phyloP scores from a whole-genome alignment of 2,113 vertebrate genomes.

The Ginglymostoma cirratum region DNA sequence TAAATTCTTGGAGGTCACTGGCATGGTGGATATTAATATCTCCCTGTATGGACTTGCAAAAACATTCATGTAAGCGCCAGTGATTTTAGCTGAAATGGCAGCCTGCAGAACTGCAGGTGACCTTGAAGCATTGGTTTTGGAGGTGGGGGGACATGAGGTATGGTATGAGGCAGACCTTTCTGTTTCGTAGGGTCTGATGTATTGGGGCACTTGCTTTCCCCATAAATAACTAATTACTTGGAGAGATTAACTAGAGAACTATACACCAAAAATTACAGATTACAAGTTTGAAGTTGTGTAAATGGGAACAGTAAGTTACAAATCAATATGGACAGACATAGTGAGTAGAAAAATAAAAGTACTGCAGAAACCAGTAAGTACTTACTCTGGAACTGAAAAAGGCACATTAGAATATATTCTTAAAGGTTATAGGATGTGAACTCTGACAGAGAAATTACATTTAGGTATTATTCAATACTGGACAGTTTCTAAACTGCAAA shows the following conservation, averaged over 20 bases:
- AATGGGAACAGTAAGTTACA: too few species aligned
- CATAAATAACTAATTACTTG: not conserved
- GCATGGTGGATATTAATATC: not conserved
- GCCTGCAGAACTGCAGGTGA: not conserved
- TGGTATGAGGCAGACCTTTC: not conserved
- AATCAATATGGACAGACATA: not conserved
- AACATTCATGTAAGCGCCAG: not conserved
- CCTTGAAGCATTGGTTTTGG: too few species aligned
- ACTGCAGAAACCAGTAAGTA: not conserved
- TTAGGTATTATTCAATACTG: not conserved
- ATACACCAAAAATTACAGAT: not conserved
- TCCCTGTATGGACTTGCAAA: not conserved
- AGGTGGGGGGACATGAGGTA: too few species aligned
- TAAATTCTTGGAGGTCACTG: not conserved
- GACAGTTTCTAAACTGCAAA: too few species aligned
- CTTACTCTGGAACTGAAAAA: not conserved
- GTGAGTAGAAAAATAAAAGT: not conserved
- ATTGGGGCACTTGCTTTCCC: not conserved
- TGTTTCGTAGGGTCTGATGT: not conserved
- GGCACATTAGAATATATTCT: not conserved
- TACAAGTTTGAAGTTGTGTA: not conserved
- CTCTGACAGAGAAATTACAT: not conserved
- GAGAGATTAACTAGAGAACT: not conserved
- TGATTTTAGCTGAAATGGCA: not conserved
- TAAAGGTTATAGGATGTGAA: not conserved